Base-by-base conservation (phyloP, 2,888 invertebrate species). In the Parasteatoda lunata region DNA sequence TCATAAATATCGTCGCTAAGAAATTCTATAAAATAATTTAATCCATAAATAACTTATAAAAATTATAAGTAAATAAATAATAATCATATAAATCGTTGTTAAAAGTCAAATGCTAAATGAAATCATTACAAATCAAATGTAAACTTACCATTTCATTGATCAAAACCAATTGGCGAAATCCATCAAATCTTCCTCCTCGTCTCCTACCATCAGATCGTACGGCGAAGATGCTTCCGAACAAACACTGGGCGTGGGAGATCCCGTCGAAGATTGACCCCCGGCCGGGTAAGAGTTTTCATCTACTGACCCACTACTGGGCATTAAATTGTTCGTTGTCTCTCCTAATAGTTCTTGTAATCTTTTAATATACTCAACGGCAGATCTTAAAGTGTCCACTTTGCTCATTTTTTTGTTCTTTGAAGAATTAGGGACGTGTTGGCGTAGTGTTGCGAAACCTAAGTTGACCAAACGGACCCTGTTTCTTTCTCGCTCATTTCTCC, bases 401-500 rank as follows among this genome's bases (percentile, higher is more conserved):
- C 91, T 91, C 90, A 91, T 90, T 88, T 91, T 91, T 88, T 91
- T 91, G 84, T 90, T 90, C 75, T 91, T 91, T 6, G 89, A 89
- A 47, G 90, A 89, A 86, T 95, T 94, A 0, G 97, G 97, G 89
- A 97, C 96, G 91, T 97, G 97, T 90, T 97, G 96, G 59, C 97
- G 94, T 30, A 97, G 93, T 68, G 96, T 96, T 13, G 96, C 96
- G 92, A 97, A 97, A 89, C 97, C 97, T 65, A 89, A 54, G 84
- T 91, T 91, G 84, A 91, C 91, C 94, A 97, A 97, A 92, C 97
- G 97, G 90, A 98, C 98, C 90, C 98, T 94, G 92, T 98, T 98
- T 90, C 98, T 93, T 92, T 98, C 98, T 66, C 98, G 94, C 51
- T 98, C 98, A 92, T 98, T 98, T 90, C 98, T 94, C 80, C 97